Percentiles rank a stretch among this genome's conserved stretches.
phyloP scores from a whole-genome alignment of 2,113 vertebrate species.

The Lathamus discolor region DNA sequence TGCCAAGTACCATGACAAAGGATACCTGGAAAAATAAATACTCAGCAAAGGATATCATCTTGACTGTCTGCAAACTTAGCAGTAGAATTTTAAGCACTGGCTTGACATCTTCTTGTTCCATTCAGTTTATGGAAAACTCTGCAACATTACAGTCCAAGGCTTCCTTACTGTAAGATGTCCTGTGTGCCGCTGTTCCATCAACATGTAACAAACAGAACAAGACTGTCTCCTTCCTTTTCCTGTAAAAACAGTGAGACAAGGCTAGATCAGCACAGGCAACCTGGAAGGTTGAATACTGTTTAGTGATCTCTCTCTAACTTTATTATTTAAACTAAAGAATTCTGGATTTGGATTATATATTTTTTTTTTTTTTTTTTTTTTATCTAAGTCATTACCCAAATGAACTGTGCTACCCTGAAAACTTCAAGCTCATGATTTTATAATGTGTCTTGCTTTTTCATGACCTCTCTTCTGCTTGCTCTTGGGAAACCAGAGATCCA shows the following conservation, averaged over 20 bases:
- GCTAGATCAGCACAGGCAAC: not conserved
- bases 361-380: not conserved
- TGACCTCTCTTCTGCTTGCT: not conserved
- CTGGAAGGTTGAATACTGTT: not conserved
- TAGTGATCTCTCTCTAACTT: not conserved
- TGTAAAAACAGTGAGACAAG: not conserved
- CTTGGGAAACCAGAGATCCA: not conserved
- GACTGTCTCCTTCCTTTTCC: not conserved
- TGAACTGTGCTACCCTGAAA: not conserved
- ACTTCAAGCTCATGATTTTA: not conserved
- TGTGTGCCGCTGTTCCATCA: not conserved
- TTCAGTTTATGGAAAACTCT: not conserved
- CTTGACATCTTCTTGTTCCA: not conserved
- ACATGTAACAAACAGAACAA: not conserved
- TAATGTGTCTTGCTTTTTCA: not conserved
- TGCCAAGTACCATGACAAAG: not conserved
- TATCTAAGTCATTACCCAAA: not conserved
- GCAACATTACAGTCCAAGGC: not conserved
- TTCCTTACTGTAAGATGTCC: not conserved
- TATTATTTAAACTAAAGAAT: not conserved
- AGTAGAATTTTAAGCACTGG: not conserved
- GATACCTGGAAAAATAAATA: not conserved
- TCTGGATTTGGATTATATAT: not conserved
- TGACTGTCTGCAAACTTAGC: not conserved
- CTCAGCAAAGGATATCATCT: not conserved